A percentile compares a stretch with the other conserved stretches of the same genome.
These are phyloP conservation scores for Pangasius larnaudii DNA, from an alignment of 2,797 vertebrate species.

Conservation along the genomic window DNA sequence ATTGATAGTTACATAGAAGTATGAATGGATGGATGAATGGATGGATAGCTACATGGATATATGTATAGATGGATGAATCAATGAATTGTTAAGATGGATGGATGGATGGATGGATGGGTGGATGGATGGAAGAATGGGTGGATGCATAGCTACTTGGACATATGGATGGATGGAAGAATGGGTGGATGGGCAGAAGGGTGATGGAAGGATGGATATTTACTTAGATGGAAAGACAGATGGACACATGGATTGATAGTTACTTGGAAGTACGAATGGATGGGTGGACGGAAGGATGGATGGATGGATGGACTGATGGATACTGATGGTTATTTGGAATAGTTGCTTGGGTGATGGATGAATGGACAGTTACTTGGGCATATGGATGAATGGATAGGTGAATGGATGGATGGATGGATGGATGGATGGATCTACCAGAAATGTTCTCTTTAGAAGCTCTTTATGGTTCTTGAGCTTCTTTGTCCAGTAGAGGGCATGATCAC, in stretches of 20 bases:
- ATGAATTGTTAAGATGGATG: background rate
- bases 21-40: background rate
- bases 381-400: background rate
- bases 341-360: background rate
- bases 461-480: background rate
- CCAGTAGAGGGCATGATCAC: slow-evolving; percentile 46
- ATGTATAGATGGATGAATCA: background rate
- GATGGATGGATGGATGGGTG: background rate
- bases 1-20: background rate
- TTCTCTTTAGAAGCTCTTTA: background rate
- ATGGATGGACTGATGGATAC: background rate
- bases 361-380: background rate
- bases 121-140: background rate
- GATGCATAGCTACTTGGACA: background rate
- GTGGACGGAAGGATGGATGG: background rate
- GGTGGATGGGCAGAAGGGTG: background rate
- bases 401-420: too few relatives aligned
- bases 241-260: background rate
- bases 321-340: background rate
- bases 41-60: background rate
- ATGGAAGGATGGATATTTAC: too few relatives aligned
- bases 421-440: background rate
- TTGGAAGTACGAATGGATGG: background rate
- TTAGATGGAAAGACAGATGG: background rate
- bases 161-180: background rate